phyloP scores from a whole-genome alignment of 2,113 vertebrate genomes.

The Oxyruncus cristatus region DNA sequence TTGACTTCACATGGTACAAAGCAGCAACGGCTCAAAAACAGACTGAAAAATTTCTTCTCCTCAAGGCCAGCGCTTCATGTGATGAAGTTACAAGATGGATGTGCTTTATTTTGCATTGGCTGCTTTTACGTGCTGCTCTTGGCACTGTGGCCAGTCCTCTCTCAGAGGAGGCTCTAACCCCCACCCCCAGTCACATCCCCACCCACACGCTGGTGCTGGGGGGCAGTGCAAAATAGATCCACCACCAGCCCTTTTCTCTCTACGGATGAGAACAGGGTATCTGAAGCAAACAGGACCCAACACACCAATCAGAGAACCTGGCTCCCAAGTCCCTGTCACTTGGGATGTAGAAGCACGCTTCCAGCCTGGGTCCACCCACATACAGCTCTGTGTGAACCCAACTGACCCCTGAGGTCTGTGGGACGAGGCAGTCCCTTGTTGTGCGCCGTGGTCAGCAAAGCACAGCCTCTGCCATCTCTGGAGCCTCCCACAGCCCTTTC shows the following conservation, averaged over 20 bases:
- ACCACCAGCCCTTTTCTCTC: not conserved
- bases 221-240: not conserved
- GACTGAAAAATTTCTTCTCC: constrained; percentile 1
- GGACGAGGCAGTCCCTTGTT: not conserved
- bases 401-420: not conserved
- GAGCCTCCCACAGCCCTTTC: not conserved
- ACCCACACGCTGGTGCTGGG: too few species aligned
- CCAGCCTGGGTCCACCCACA: fast-evolving
- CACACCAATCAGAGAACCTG: not conserved
- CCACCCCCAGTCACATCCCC: not conserved
- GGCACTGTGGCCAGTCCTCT: fast-evolving
- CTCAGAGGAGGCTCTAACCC: not conserved
- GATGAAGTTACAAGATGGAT: constrained; percentile 16
- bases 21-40: not conserved
- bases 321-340: fast-evolving
- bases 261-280: fast-evolving
- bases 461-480: not conserved
- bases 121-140: not conserved
- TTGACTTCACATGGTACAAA: constrained; percentile 60
- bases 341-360: not conserved
- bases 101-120: not conserved
- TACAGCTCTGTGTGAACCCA: not conserved
- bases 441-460: not conserved
- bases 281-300: not conserved
- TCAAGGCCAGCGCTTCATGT: not conserved